Evolutionary conservation across 1,140 invertebrate species (phyloP).

Genomic region (Drosophila busckii): DNA sequence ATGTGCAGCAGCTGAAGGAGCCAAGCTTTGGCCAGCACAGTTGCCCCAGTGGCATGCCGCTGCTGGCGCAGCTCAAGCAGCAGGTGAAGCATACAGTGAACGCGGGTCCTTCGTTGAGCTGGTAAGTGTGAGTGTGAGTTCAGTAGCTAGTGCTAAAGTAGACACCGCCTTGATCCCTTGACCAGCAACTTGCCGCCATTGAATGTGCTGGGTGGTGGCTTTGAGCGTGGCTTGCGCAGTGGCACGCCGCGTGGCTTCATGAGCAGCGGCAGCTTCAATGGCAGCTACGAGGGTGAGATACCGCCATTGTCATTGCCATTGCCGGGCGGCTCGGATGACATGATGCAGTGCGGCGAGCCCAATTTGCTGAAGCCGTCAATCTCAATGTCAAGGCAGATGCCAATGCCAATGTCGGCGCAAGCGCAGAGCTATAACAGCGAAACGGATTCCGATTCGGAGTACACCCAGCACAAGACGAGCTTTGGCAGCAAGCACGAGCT

Average conservation of each 20-base stretch:
- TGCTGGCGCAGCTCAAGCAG: constrained; percentile 18
- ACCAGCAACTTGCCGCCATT: constrained; percentile 11
- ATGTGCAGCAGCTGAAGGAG: constrained; percentile 29
- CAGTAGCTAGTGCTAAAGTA: too few relatives aligned
- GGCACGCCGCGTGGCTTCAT: constrained; percentile 1
- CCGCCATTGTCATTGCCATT: background rate
- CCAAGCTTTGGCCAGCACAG: constrained; percentile 1
- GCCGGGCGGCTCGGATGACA: background rate
- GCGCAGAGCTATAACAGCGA: constrained; percentile 5
- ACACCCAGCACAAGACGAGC: background rate
- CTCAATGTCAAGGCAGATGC: too few relatives aligned
- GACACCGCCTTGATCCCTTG: too few relatives aligned
- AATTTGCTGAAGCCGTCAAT: too few relatives aligned
- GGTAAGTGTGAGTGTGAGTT: too few relatives aligned
- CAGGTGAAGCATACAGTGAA: constrained; percentile 27
- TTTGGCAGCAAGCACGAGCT: background rate
- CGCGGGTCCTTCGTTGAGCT: constrained; percentile 5
- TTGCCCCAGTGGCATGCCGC: constrained; percentile 39
- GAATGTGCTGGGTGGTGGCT: constrained; percentile 3
- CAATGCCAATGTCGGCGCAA: background rate
- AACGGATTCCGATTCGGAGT: constrained; percentile 43
- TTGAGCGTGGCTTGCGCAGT: constrained; percentile 10
- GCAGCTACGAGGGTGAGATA: constrained; percentile 13
- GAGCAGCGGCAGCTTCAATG: background rate
- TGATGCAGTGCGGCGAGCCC: too few relatives aligned